phyloP scores from a whole-genome alignment of 2,797 vertebrate genomes.

The Halcyon leucocephala region DNA sequence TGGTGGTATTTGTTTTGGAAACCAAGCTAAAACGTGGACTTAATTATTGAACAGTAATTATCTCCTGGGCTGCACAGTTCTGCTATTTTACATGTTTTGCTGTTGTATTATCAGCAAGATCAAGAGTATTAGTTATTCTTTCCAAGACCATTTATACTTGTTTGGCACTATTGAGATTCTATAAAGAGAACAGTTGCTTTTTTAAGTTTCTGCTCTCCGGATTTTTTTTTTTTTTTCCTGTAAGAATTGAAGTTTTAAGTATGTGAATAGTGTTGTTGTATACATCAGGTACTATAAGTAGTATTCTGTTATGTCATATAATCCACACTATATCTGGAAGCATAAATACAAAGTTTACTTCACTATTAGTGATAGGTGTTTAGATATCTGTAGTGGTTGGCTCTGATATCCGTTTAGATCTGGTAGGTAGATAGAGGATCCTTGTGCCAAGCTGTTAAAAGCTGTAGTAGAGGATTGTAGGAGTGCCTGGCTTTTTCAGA shows the following conservation, averaged over 20 bases:
- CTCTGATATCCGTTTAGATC: not conserved
- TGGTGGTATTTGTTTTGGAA: not conserved
- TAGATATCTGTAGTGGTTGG: not conserved
- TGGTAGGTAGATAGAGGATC: not conserved
- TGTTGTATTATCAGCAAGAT: not conserved
- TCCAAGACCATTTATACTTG: not conserved
- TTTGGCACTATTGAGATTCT: not conserved
- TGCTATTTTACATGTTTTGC: not conserved
- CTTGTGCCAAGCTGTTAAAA: not conserved
- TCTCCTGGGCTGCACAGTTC: not conserved
- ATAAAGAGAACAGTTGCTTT: not conserved
- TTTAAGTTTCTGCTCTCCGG: not conserved
- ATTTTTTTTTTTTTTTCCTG: not conserved
- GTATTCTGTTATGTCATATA: not conserved
- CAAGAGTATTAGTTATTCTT: not conserved
- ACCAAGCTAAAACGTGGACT: not conserved
- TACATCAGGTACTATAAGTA: not conserved
- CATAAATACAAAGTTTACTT: not conserved
- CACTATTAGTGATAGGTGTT: not conserved
- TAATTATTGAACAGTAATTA: not conserved
- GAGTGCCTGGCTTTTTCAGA: not conserved
- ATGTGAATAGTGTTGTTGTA: not conserved
- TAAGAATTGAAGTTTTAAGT: not conserved
- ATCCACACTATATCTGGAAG: not conserved
- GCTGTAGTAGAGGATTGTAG: not conserved